Evolutionary conservation across 2,113 vertebrate genomes (phyloP).

Genomic region (Perccottus glenii): DNA sequence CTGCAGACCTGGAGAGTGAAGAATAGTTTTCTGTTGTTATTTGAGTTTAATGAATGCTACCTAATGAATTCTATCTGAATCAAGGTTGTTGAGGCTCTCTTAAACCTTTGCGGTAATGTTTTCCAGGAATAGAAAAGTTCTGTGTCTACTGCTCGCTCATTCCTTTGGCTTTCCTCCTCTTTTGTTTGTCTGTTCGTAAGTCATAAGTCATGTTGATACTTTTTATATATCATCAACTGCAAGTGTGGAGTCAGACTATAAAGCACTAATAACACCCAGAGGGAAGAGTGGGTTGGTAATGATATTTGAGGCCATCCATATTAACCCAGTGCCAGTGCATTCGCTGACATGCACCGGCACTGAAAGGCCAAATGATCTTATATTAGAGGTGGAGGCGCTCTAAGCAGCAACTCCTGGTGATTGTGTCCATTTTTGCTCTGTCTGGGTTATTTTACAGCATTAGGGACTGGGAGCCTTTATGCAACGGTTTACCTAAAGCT

Average conservation of each 20-base stretch:
- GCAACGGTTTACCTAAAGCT: conserved; percentile 42
- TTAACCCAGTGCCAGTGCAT: conserved; percentile 48
- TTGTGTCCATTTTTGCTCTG: conserved; percentile 17
- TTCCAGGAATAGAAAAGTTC: too few species aligned
- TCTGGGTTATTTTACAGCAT: conserved; percentile 32
- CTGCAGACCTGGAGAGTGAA: neutral
- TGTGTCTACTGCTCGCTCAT: neutral
- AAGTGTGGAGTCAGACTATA: conserved; percentile 42
- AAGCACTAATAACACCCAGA: conserved; percentile 56
- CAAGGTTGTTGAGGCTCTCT: too few species aligned
- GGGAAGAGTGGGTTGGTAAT: conserved; percentile 50
- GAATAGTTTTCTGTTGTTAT: neutral
- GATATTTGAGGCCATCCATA: conserved; percentile 34
- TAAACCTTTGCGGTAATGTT: too few species aligned
- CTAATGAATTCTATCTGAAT: neutral
- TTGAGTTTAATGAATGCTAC: neutral
- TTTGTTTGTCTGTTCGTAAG: conserved; percentile 10
- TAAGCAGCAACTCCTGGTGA: conserved; percentile 16
- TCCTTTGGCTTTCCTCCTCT: neutral
- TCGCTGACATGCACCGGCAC: too few species aligned
- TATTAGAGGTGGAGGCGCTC: conserved; percentile 18
- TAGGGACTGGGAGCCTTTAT: neutral
- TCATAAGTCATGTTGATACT: conserved; percentile 62
- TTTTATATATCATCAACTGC: conserved; percentile 57
- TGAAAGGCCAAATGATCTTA: conserved; percentile 34